These are phyloP conservation scores for Amphimallon solstitiale DNA, from an alignment of 2,888 invertebrate species.

Conservation along the genomic window DNA sequence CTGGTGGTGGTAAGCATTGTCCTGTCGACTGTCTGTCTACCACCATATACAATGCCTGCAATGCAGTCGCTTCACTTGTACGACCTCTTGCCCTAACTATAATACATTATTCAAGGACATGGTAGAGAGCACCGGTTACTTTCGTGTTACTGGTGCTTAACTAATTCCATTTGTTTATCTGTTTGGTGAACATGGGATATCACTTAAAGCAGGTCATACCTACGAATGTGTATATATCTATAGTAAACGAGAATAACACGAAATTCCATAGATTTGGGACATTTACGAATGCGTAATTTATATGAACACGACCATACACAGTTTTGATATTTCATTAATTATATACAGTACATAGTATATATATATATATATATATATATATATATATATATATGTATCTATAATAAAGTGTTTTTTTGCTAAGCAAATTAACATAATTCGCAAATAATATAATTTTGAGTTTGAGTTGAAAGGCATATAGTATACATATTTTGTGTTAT, in stretches of 20 bases:
- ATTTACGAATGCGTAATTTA: background rate
- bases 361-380: no score
- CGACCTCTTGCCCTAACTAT: constrained; percentile 40
- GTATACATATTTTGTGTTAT: no score
- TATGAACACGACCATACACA: no score
- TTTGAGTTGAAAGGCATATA: no score
- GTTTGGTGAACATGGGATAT: constrained; percentile 36
- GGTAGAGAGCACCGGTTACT: constrained; percentile 41
- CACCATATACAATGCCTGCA: constrained; percentile 58
- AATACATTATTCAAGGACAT: constrained; percentile 43
- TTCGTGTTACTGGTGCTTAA: constrained; percentile 37
- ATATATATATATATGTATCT: no score
- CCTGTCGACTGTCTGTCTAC: constrained; percentile 58
- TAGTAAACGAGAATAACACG: background rate
- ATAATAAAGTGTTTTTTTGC: no score
- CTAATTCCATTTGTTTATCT: constrained; percentile 42
- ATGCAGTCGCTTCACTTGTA: constrained; percentile 55
- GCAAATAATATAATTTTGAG: no score
- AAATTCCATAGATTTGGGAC: background rate
- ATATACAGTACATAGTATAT: no score
- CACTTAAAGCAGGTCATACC: constrained; percentile 24
- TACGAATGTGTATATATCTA: no score
- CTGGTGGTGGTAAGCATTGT: constrained; percentile 56
- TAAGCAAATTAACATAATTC: no score
- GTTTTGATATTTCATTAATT: no score